Evolutionary conservation across 1,140 invertebrate species (phyloP), one percentile per base, ranked within the genome.

Genomic region (Bombus impatiens): DNA sequence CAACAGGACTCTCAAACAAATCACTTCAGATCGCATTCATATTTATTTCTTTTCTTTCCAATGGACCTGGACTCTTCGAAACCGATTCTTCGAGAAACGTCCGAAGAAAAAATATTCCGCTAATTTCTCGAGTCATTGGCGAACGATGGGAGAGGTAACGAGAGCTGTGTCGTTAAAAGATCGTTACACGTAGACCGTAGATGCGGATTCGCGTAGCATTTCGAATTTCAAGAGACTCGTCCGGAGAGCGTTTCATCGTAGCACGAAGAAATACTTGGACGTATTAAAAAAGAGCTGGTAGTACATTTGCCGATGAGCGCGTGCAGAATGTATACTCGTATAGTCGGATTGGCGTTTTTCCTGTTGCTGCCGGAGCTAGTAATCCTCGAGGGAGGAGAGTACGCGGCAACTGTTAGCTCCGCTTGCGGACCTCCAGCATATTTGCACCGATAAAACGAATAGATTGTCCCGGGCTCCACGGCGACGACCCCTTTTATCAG

Each of bases 391-490:
- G 59, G 37, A 78, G 3, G 22, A 65, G 37, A 44, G 22, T 8
- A 62, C 37, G 25, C 65, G 80, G 84, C 65, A 80, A 78, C 82
- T 84, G 87, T 81, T 76, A 67, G 62, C 72, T 70, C 28, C 53
- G 88, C 57, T 40, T 81, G 80, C 65, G 28, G 40, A 89, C 72
- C 62, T 18, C 44, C 68, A 78, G 88, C 86, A 82, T 90, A 89
- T 87, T 79, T 87, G 86, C 88, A 47, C 68, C 82, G 89, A 89
- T 89, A 89, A 86, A 89, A 89, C 75, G 76, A 80, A 87, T 85
- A 90, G 88, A 83, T 90, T 89, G 86, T 89, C 71, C 84, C 86
- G 75, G 77, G 75, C 83, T 86, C 59, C 86, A 72, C 53, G 82
- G 79, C 70, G 70, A 89, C 82, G 75, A 59, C 47, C 67, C 88